Conservation (phyloP, 2,797 vertebrate genomes). For the Enteromius afrohamiltoni region DNA sequence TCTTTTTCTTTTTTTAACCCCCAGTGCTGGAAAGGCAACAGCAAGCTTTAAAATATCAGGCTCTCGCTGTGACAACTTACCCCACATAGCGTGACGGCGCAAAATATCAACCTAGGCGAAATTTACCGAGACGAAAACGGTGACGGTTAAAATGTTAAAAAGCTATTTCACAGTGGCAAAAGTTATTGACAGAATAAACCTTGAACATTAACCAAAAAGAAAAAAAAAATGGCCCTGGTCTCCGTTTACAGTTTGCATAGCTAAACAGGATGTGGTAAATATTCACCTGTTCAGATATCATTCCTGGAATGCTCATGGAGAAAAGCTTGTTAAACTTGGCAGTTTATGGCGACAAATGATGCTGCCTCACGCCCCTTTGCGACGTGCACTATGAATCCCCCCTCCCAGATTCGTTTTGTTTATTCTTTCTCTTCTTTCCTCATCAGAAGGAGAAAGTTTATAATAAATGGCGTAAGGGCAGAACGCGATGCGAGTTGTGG, state of each 20-base stretch:
- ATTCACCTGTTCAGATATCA: conserved; percentile 5
- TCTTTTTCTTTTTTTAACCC: background rate
- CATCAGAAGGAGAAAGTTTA: conserved; percentile 50
- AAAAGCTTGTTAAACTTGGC: background rate
- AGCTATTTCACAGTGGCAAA: background rate
- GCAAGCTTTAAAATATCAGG: background rate
- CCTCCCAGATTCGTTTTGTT: conserved; percentile 38
- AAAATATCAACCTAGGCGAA: background rate
- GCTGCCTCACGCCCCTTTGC: conserved; percentile 13
- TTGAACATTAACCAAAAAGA: background rate
- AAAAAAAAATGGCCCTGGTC: background rate
- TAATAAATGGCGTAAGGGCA: conserved; percentile 50
- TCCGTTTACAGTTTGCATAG: background rate
- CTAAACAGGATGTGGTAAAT: background rate
- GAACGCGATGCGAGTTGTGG: conserved; percentile 46
- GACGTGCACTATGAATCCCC: background rate
- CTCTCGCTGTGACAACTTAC: conserved; percentile 1
- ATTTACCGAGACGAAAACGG: background rate
- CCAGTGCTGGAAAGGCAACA: background rate
- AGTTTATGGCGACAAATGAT: conserved; percentile 23
- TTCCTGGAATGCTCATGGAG: conserved; percentile 14
- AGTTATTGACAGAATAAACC: background rate
- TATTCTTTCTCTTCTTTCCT: conserved; percentile 29
- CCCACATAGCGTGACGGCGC: background rate
- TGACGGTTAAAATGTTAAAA: background rate